These are phyloP conservation scores for Anagrus nilaparvatae DNA, from an alignment of 1,140 invertebrate species.

Conservation along the genomic window DNA sequence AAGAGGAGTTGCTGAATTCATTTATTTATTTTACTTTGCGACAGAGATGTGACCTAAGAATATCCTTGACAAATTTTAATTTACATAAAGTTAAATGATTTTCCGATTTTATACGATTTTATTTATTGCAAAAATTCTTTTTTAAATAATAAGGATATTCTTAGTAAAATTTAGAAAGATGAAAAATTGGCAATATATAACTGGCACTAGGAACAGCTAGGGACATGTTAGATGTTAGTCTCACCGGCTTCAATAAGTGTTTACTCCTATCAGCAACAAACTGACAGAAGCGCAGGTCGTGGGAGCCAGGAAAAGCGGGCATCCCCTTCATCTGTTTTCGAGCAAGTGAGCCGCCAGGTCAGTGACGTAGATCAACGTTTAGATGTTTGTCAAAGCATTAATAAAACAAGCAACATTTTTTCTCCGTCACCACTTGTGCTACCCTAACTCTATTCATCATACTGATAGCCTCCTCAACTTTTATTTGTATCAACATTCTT, in stretches of 20 bases:
- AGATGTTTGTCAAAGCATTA: conserved; percentile 43
- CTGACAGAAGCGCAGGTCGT: conserved; percentile 87
- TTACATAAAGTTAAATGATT: too few species aligned
- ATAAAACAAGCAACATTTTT: conserved; percentile 46
- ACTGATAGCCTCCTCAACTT: conserved; percentile 18
- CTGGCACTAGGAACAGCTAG: conserved; percentile 34
- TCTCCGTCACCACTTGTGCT: conserved; percentile 43
- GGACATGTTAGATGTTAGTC: conserved; percentile 45
- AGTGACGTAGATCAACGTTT: conserved; percentile 38
- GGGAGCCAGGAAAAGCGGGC: conserved; percentile 81
- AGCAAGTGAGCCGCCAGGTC: conserved; percentile 42
- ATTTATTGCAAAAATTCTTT: too few species aligned
- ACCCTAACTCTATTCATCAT: conserved; percentile 33
- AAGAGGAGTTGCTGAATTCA: too few species aligned
- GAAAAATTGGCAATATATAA: conserved; percentile 16
- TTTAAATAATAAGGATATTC: too few species aligned
- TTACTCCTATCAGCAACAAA: conserved; percentile 88
- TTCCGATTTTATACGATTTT: too few species aligned
- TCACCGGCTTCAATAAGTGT: conserved; percentile 90
- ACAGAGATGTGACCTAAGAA: too few species aligned
- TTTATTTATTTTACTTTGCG: too few species aligned
- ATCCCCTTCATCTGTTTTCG: conserved; percentile 80
- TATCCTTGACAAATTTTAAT: too few species aligned
- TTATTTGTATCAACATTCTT: conserved; percentile 3
- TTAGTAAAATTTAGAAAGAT: too few species aligned